These are phyloP conservation scores for Alligator mississippiensis DNA, from an alignment of 2,113 vertebrate genomes.

Conservation along the genomic window DNA sequence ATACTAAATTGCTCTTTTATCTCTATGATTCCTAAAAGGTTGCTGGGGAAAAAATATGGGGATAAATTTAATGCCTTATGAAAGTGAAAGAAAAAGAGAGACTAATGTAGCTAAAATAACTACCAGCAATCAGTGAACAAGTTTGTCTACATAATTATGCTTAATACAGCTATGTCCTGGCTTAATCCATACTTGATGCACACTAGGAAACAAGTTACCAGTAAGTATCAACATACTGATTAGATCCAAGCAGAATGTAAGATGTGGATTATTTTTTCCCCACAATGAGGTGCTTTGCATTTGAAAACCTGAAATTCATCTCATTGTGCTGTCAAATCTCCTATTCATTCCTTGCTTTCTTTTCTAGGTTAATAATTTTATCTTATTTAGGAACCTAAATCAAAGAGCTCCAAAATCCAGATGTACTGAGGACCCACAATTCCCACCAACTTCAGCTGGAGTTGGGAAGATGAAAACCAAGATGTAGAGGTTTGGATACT, in stretches of 20 bases:
- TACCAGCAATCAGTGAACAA: background rate
- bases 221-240: background rate
- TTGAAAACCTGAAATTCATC: background rate
- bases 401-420: background rate
- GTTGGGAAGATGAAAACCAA: background rate
- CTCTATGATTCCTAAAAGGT: background rate
- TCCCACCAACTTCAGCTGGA: slow-evolving; percentile 2
- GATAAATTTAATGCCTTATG: background rate
- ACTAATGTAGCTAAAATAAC: background rate
- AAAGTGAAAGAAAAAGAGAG: background rate
- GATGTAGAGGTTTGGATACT: too few species aligned
- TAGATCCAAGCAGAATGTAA: background rate
- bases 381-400: slow-evolving; percentile 20
- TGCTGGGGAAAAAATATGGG: background rate
- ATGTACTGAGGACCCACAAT: background rate
- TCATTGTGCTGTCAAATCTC: background rate
- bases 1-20: background rate
- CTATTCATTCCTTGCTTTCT: background rate
- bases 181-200: background rate
- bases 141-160: background rate
- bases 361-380: background rate
- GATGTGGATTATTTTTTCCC: background rate
- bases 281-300: background rate
- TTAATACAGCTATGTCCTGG: background rate
- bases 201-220: background rate